Conservation (phyloP, 2,113 vertebrate species). For the Oreochromis niloticus region DNA sequence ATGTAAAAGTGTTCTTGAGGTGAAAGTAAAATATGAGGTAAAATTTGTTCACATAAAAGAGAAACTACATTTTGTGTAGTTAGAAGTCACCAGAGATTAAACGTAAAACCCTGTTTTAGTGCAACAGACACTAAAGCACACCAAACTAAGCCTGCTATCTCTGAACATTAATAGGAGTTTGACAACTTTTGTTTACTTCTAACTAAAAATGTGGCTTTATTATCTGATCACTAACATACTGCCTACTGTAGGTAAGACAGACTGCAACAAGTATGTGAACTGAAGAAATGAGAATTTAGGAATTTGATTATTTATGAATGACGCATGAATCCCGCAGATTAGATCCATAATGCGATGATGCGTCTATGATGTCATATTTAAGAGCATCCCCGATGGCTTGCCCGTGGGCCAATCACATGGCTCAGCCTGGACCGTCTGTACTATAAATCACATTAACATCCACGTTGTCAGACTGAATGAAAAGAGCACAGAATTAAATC, state of each 20-base stretch:
- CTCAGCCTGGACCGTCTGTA: neutral
- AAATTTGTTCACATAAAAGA: neutral
- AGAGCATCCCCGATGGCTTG: conserved; percentile 30
- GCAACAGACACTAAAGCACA: neutral
- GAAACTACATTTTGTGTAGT: neutral
- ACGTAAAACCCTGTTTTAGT: neutral
- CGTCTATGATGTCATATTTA: conserved; percentile 43
- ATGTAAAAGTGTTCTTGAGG: neutral
- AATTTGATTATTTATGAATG: conserved; percentile 39
- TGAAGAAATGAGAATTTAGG: neutral
- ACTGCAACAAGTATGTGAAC: neutral
- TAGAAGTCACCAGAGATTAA: neutral
- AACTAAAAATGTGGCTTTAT: neutral
- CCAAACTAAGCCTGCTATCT: neutral
- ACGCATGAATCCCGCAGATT: conserved; percentile 44
- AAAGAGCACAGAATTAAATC: neutral
- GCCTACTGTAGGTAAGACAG: neutral
- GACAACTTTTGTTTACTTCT: neutral
- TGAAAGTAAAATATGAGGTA: neutral
- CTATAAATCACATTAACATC: neutral
- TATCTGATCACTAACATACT: neutral
- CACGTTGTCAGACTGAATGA: conserved; percentile 2
- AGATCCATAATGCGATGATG: conserved; percentile 35
- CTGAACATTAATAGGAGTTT: neutral
- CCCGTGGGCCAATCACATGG: conserved; percentile 6